Evolutionary conservation across 1,140 invertebrate species (phyloP).

Genomic region (Adelges cooleyi): DNA sequence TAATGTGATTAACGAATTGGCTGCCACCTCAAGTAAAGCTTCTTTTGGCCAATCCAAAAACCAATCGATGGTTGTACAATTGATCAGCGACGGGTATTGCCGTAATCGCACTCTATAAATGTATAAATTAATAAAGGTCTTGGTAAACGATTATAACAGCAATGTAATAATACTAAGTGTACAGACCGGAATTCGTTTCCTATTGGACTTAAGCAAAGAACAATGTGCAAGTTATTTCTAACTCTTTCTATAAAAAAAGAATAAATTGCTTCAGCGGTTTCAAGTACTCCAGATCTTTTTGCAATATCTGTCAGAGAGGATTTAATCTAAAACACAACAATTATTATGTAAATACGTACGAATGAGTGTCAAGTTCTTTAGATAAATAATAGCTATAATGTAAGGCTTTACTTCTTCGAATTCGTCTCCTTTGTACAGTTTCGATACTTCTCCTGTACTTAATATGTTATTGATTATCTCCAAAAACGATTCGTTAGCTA

Average conservation of each 20-base stretch:
- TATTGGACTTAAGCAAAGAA: conserved; percentile 75
- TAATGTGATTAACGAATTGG: conserved; percentile 54
- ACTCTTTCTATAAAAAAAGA: conserved; percentile 64
- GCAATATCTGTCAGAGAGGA: not conserved
- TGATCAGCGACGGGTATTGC: conserved; percentile 73
- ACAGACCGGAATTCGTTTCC: conserved; percentile 51
- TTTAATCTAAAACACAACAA: not conserved
- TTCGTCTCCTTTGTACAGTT: conserved; percentile 41
- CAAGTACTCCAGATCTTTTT: not conserved
- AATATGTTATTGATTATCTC: conserved; percentile 79
- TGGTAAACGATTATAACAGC: not conserved
- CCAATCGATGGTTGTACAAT: conserved; percentile 79
- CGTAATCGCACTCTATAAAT: conserved; percentile 62
- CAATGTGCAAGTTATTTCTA: conserved; percentile 62
- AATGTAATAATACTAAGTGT: not conserved
- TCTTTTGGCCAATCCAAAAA: conserved; percentile 75
- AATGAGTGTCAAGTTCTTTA: not conserved
- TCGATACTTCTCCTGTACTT: conserved; percentile 71
- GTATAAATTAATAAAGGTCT: not conserved
- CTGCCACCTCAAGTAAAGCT: conserved; percentile 70
- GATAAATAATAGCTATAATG: not conserved
- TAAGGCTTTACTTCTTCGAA: conserved; percentile 40
- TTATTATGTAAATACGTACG: no score
- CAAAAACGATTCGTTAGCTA: conserved; percentile 64
- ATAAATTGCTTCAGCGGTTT: conserved; percentile 51